Evolutionary conservation across 2,113 vertebrate species (phyloP).

Genomic region (Pagrus major): DNA sequence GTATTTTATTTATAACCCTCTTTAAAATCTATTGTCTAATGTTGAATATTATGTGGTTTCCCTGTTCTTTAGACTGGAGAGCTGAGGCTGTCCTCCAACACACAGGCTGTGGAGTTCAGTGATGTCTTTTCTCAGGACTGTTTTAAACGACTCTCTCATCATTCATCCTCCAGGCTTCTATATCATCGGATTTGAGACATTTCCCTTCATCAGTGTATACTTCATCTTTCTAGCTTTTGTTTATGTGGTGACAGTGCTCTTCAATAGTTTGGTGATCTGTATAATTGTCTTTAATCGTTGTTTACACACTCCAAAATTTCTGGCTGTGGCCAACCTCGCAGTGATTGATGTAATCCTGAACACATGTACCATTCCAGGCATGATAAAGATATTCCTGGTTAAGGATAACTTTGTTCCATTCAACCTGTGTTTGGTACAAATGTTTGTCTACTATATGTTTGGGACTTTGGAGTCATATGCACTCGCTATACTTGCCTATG

Average conservation of each 20-base stretch:
- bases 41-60: neutral
- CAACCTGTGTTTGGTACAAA: constrained; percentile 74
- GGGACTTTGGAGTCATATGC: constrained; percentile 68
- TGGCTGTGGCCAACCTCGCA: constrained; percentile 78
- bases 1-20: too few relatives aligned
- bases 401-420: constrained; percentile 74
- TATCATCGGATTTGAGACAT: constrained; percentile 64
- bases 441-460: constrained; percentile 69
- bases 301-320: constrained; percentile 78
- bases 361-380: constrained; percentile 72
- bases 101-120: too few relatives aligned
- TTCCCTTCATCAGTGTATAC: constrained; percentile 61
- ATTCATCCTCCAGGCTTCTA: constrained; percentile 81
- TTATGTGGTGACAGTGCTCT: constrained; percentile 71
- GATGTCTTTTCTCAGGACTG: too few relatives aligned
- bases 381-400: constrained; percentile 74
- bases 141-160: constrained; percentile 42
- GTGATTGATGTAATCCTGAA: constrained; percentile 56
- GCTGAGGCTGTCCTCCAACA: neutral
- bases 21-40: too few relatives aligned
- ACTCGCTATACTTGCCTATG: constrained; percentile 77
- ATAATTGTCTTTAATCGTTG: constrained; percentile 49
- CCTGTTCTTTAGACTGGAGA: neutral
- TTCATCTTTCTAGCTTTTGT: constrained; percentile 74
- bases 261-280: constrained; percentile 73